These are phyloP conservation scores for Phaethon lepturus DNA, from an alignment of 2,113 vertebrate species.

Conservation along the genomic window DNA sequence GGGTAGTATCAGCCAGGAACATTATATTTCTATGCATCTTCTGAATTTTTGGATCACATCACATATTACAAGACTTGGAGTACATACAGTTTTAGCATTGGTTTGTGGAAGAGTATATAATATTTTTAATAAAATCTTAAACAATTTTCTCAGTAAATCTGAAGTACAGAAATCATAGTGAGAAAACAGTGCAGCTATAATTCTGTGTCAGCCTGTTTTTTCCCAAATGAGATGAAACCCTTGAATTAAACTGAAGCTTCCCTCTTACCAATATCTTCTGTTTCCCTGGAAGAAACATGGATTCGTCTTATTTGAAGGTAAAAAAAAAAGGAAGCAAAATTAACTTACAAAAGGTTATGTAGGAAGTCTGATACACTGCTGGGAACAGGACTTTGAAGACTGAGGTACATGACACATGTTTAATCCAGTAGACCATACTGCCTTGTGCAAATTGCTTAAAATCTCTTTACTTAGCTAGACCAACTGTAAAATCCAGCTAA, in stretches of 20 bases:
- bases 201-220: not conserved
- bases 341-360: not conserved
- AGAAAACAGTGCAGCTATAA: not conserved
- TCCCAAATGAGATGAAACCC: not conserved
- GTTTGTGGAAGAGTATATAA: not conserved
- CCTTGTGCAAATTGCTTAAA: slow-evolving; percentile 22
- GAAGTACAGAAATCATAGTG: not conserved
- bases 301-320: not conserved
- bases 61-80: not conserved
- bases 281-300: not conserved
- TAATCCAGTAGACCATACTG: not conserved
- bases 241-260: not conserved
- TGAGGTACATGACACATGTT: not conserved
- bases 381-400: not conserved
- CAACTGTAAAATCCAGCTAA: slow-evolving; percentile 61
- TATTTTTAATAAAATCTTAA: not conserved
- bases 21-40: accelerated
- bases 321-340: not conserved
- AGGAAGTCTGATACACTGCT: not conserved
- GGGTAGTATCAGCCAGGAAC: not conserved
- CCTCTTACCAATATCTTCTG: not conserved
- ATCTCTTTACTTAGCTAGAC: slow-evolving; percentile 58
- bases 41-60: not conserved
- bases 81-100: not conserved
- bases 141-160: not conserved